phyloP scores from a whole-genome alignment of 2,797 vertebrate genomes.

The Pempheris klunzingeri region DNA sequence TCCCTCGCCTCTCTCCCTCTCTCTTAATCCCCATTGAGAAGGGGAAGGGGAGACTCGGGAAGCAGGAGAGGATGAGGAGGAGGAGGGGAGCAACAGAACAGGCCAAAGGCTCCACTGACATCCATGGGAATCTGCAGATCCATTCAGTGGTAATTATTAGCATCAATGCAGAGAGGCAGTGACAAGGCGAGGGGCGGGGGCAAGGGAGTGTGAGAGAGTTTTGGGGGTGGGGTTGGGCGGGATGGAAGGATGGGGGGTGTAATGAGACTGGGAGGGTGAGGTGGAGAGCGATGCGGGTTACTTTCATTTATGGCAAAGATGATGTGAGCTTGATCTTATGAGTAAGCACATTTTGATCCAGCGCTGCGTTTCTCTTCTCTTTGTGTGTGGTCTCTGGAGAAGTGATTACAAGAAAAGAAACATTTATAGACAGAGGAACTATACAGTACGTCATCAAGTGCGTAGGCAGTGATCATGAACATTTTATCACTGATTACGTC shows the following conservation, averaged over 20 bases:
- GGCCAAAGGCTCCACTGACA: slow-evolving; percentile 82
- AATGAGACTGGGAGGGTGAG: slow-evolving; percentile 25
- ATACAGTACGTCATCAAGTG: slow-evolving; percentile 12
- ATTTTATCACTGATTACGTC: slow-evolving; percentile 22
- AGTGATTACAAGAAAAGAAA: slow-evolving; percentile 49
- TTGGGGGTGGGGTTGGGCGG: slow-evolving; percentile 50
- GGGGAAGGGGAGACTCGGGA: slow-evolving; percentile 65
- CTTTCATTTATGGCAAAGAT: slow-evolving; percentile 46
- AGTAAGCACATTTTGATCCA: slow-evolving; percentile 47
- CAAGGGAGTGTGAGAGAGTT: slow-evolving; percentile 75
- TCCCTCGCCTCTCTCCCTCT: slow-evolving; percentile 58
- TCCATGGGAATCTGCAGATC: slow-evolving; percentile 86
- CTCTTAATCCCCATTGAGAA: slow-evolving; percentile 82
- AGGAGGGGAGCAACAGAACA: slow-evolving; percentile 67
- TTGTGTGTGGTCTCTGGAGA: slow-evolving; percentile 52
- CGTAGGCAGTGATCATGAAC: not conserved
- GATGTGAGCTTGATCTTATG: slow-evolving; percentile 56
- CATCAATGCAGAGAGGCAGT: slow-evolving; percentile 83
- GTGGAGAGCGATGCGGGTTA: slow-evolving; percentile 28
- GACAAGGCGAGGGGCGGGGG: slow-evolving; percentile 72
- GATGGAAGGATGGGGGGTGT: slow-evolving; percentile 27
- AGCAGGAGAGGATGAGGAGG: slow-evolving; percentile 66
- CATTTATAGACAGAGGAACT: slow-evolving; percentile 55
- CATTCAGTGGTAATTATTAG: slow-evolving; percentile 88
- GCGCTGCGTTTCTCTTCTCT: slow-evolving; percentile 38